phyloP scores from a whole-genome alignment of 1,140 invertebrate species.

The Procambarus clarkii region DNA sequence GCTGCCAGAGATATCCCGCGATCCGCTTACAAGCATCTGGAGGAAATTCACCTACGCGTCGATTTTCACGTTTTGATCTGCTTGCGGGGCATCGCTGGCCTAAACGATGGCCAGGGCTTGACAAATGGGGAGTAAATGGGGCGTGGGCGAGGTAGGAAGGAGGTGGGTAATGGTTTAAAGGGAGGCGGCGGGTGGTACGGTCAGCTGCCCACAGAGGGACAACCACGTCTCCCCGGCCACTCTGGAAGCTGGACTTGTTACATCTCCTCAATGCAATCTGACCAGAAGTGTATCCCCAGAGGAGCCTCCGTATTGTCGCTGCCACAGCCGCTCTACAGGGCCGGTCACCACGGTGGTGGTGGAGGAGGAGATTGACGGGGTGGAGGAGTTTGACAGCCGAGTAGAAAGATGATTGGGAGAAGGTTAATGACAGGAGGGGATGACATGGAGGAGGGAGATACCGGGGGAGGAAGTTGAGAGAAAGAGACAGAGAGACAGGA shows the following conservation, averaged over 20 bases:
- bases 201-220: slow-evolving; percentile 61
- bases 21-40: slow-evolving; percentile 36
- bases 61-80: background rate
- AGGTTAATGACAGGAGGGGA: no score
- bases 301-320: slow-evolving; percentile 56
- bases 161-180: background rate
- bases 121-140: no score
- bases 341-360: no score
- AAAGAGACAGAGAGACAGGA: no score
- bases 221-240: slow-evolving; percentile 52
- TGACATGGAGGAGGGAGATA: no score
- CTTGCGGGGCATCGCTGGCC: background rate
- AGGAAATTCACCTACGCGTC: background rate
- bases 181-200: slow-evolving; percentile 27
- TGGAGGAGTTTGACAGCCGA: no score
- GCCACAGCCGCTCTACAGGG: slow-evolving; percentile 16
- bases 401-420: no score
- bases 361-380: no score
- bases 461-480: no score
- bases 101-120: background rate
- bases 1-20: slow-evolving; percentile 35
- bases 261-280: slow-evolving; percentile 70
- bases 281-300: slow-evolving; percentile 64
- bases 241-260: slow-evolving; percentile 62
- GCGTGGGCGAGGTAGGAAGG: no score